These are phyloP conservation scores for Sphaerophoria rueppellii DNA, from an alignment of 2,888 invertebrate genomes.

Conservation along the genomic window DNA sequence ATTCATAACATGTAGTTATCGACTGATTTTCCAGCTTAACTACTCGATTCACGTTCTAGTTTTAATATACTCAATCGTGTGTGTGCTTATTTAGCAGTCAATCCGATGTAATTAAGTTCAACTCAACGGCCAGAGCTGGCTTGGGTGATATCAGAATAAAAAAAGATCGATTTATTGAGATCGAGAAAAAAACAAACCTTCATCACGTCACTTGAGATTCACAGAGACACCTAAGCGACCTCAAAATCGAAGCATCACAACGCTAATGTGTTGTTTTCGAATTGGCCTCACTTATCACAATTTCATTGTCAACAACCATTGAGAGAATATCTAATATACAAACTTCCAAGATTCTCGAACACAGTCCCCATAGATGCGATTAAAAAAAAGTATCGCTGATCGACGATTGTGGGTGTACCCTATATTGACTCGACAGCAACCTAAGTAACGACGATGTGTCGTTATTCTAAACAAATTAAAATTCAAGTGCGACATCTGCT, in stretches of 20 bases:
- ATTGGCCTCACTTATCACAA: constrained; percentile 34
- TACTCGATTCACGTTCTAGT: constrained; percentile 61
- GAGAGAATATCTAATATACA: constrained; percentile 2
- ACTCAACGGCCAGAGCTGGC: constrained; percentile 2
- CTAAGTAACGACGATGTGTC: not conserved
- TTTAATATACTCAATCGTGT: constrained; percentile 14
- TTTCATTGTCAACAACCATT: constrained; percentile 47
- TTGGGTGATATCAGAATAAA: not conserved
- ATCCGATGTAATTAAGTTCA: constrained; percentile 1
- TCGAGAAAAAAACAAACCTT: constrained; percentile 35
- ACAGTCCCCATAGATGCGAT: not conserved
- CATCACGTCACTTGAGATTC: constrained; percentile 46
- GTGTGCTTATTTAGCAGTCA: constrained; percentile 13
- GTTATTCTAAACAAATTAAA: constrained; percentile 30
- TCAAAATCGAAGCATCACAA: constrained; percentile 26
- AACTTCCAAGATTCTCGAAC: not conserved
- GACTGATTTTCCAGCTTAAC: constrained; percentile 62
- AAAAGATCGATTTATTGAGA: constrained; percentile 48
- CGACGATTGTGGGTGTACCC: constrained; percentile 47
- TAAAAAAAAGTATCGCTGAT: not conserved
- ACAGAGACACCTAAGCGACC: constrained; percentile 12
- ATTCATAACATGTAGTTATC: constrained; percentile 68
- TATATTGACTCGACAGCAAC: not conserved
- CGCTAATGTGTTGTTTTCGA: not conserved
- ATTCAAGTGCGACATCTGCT: constrained; percentile 50